These are phyloP conservation scores for Psilopogon haemacephalus DNA, from an alignment of 2,113 vertebrate genomes.

Conservation along the genomic window DNA sequence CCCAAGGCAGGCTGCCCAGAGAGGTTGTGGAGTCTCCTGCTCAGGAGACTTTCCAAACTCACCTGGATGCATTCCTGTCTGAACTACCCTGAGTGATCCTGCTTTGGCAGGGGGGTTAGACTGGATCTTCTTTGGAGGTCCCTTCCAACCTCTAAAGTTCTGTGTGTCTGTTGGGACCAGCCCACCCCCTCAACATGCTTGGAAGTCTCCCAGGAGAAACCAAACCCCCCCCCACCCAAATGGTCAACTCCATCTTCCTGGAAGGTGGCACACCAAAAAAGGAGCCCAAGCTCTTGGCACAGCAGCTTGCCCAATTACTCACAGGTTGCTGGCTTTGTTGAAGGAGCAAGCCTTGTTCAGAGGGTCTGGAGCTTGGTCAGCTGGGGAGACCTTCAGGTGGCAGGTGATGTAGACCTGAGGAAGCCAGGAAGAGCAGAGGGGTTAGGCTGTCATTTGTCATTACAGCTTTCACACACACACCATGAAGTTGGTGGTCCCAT, in stretches of 20 bases:
- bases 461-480: neutral
- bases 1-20: too few species aligned
- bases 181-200: neutral
- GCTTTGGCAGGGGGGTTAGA: too few species aligned
- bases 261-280: neutral
- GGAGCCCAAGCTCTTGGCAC: neutral
- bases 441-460: neutral
- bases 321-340: constrained; percentile 57
- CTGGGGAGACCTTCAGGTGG: constrained; percentile 32
- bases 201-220: too few species aligned
- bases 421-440: neutral
- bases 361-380: constrained; percentile 42
- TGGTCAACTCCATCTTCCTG: neutral
- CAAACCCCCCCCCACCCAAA: too few species aligned
- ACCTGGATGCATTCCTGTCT: too few species aligned
- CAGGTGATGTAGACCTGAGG: constrained; percentile 45
- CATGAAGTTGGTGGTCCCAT: neutral
- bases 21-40: too few species aligned
- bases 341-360: constrained; percentile 77
- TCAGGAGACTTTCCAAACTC: too few species aligned
- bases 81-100: too few species aligned
- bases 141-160: too few species aligned
- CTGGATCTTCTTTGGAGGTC: too few species aligned
- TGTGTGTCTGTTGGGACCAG: neutral
- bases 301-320: neutral